Percentiles rank a stretch among this genome's conserved stretches.
These are phyloP conservation scores for Noctua fimbriata DNA, from an alignment of 2,888 invertebrate genomes.

Conservation along the genomic window DNA sequence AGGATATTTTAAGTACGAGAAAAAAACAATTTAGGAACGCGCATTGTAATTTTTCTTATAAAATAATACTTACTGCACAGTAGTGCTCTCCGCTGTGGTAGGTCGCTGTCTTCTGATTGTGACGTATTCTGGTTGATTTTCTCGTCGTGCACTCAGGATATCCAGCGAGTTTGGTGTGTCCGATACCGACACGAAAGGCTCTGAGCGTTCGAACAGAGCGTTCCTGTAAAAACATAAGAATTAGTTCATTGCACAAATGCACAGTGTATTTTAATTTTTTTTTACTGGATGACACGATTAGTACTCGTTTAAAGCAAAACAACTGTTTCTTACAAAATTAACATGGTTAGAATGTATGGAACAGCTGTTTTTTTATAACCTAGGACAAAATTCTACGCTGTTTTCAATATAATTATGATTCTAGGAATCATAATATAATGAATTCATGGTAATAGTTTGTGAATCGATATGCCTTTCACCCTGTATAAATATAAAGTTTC, in stretches of 20 bases:
- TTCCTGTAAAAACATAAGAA: conserved; percentile 75
- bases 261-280: too few relatives aligned
- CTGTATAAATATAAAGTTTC: not conserved
- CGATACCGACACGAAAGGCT: conserved; percentile 78
- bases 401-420: too few relatives aligned
- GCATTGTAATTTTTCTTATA: not conserved
- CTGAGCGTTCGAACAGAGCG: conserved; percentile 84
- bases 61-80: conserved; percentile 83
- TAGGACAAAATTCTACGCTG: too few relatives aligned
- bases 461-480: not conserved
- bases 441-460: not conserved
- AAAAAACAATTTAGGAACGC: not conserved
- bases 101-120: conserved; percentile 92
- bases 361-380: too few relatives aligned
- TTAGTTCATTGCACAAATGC: not conserved
- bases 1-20: too few relatives aligned
- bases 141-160: conserved; percentile 77
- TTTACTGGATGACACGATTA: too few relatives aligned
- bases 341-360: too few relatives aligned
- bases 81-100: conserved; percentile 86
- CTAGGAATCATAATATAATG: too few relatives aligned
- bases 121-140: conserved; percentile 91
- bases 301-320: too few relatives aligned
- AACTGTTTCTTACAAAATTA: too few relatives aligned
- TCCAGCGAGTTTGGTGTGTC: conserved; percentile 78